Base-by-base conservation (phyloP, 2,797 vertebrate genomes). In the Pseudocheirus occidentalis region DNA sequence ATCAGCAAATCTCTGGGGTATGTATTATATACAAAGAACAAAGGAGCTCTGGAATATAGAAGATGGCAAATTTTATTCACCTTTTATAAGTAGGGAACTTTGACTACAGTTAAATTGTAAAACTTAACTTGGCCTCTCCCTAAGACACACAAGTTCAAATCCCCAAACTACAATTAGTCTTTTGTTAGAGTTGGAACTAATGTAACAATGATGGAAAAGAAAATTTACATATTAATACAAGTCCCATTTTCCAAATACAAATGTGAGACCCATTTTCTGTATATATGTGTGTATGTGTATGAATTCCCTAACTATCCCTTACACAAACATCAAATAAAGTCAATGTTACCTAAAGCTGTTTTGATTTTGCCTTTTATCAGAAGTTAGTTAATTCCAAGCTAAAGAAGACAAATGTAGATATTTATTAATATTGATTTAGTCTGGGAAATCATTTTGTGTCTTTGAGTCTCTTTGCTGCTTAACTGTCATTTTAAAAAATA, bases 251-350 rank as follows among this genome's bases (percentile, higher is more conserved):
- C 73, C 40, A 87, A 87, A 40, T 87, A 87, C 3, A 87, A 46
- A 21, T 46, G 21, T 87, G 21, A 46, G 21, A 87, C 46, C 40
- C 40, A 87, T 87, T 87, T 87, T 87, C 40, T 27, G 0, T 46
- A 11, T 11, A 0, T 46, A 21, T 46, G 5, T 40, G n/a, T 73
- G 34, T 62, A 3, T 73, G 18, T 87, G 73, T 66, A 18, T 66
- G 34, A 87, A 87, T 27, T 54, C 87, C 55, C 53, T 62, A 4
- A 27, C 59, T 59, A 34, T 66, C 91, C 57, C 34, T 92, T 91
- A 66, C 73, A 94, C 91, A 94, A 96, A 91, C 46, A 94, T 12
- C 94, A 95, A 95, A 53, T 59, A 50, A 94, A 91, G 94, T 93
- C 81, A 90, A 56, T 27, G 9, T 46, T 7, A 87, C 18, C 73